Evolutionary conservation across 2,888 invertebrate species (phyloP).

Genomic region (Tachina fera): DNA sequence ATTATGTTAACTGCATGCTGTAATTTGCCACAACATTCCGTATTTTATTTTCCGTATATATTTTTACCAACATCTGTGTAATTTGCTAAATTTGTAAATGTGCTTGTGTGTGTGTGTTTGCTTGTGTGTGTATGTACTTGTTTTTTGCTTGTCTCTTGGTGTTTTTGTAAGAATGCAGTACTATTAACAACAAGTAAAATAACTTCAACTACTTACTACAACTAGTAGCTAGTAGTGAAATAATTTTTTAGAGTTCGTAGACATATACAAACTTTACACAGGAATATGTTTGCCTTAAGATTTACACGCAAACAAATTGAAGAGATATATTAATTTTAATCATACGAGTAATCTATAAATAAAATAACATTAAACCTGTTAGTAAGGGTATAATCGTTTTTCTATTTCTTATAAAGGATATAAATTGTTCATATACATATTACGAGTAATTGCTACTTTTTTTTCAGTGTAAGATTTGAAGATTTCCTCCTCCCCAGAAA

Average conservation of each 20-base stretch:
- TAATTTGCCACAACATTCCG: constrained; percentile 67
- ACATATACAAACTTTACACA: constrained; percentile 13
- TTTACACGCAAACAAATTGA: neutral
- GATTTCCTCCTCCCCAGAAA: neutral
- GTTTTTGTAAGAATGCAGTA: constrained; percentile 53
- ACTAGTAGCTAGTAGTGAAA: constrained; percentile 2
- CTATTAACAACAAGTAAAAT: constrained; percentile 35
- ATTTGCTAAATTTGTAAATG: neutral
- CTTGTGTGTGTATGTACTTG: no score
- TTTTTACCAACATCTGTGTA: constrained; percentile 45
- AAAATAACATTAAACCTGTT: no score
- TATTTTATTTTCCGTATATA: constrained; percentile 50
- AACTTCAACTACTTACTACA: constrained; percentile 23
- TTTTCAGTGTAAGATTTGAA: constrained; percentile 25
- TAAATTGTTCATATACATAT: neutral
- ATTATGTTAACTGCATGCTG: constrained; percentile 70
- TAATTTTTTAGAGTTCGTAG: no score
- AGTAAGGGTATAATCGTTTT: no score
- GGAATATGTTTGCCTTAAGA: neutral
- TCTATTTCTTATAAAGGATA: no score
- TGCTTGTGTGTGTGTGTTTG: neutral
- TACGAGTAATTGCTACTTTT: neutral
- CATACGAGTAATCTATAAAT: no score
- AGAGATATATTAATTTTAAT: neutral
- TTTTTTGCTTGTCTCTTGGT: constrained; percentile 9